Base-by-base conservation (phyloP, 2,888 invertebrate genomes). In the Hyposoter dolosus region DNA sequence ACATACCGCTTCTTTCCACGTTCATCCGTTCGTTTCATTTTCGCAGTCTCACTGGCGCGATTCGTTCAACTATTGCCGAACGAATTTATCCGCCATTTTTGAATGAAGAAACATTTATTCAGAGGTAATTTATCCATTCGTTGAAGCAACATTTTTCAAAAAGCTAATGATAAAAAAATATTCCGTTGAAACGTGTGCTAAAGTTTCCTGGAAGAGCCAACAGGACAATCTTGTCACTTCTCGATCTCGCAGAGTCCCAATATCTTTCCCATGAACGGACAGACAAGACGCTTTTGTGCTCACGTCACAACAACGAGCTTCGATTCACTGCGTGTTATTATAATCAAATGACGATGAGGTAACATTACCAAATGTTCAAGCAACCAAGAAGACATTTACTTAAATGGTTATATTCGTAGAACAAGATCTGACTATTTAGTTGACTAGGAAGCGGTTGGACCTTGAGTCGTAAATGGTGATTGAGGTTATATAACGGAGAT, bases 341-440 rank as follows among this genome's bases (percentile, higher is more conserved):
- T 17, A 32, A 60, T 7, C 3, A 40, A 71, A 32, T 19, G n/a
- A 7, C 66, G 74, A 78, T 72, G 78, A 69, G 32, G 53, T 19
- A 32, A 53, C 32, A 35, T 53, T 50, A 63, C 28, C 17, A 76
- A 47, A 43, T 79, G 71, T 75, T 75, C 60, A 53, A 56, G 47
- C 82, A 79, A 85, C 82, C 79, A 79, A 75, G 40, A 71, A 85
- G 50, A 43, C 75, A 66, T 85, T 85, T 40, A 47, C 45, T 82
- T 28, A 56, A 76, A 79, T 43, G 85, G 74, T 79, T 75, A 75
- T 82, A 69, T 4, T 45, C 63, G 32, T 23, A n/a, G 68, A 65
- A 74, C 72, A 82, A 60, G 45, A 60, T 60, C 43, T 47, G 12
- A 47, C 35, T n/a, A 28, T 43, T 56, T 23, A 28, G 75, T 45